These are phyloP conservation scores for Hozukius guyotensis DNA, from an alignment of 2,797 vertebrate species.

Conservation along the genomic window DNA sequence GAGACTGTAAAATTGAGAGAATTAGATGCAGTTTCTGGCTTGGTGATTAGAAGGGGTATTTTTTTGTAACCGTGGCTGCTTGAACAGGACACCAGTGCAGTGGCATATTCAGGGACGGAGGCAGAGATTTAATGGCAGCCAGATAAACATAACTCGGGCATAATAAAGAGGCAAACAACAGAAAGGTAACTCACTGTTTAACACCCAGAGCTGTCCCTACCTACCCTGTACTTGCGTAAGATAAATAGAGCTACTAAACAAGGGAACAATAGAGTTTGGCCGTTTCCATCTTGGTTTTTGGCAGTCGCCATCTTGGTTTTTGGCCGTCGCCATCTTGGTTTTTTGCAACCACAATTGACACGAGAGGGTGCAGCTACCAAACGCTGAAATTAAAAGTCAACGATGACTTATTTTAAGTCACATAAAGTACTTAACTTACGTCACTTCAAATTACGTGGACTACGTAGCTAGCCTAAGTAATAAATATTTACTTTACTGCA, in stretches of 20 bases:
- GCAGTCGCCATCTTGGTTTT: no score
- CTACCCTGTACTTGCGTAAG: not conserved
- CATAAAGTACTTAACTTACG: no score
- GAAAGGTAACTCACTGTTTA: not conserved
- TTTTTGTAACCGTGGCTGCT: not conserved
- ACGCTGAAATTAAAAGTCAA: no score
- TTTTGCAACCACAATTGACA: no score
- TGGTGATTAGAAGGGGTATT: not conserved
- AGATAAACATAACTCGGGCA: not conserved
- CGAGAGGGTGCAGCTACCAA: no score
- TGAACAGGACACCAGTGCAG: not conserved
- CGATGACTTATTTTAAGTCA: no score
- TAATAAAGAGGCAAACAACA: not conserved
- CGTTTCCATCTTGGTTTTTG: no score
- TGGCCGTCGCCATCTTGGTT: no score
- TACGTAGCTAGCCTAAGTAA: no score
- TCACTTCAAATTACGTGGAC: no score
- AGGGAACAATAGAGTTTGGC: no score
- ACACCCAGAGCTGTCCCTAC: not conserved
- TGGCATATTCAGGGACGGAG: not conserved
- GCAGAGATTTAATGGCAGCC: not conserved
- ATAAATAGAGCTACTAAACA: not conserved
- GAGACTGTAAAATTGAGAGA: not conserved
- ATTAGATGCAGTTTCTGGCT: not conserved
- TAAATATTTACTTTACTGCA: no score